phyloP scores from a whole-genome alignment of 2,797 vertebrate genomes.

The Carduelis carduelis region DNA sequence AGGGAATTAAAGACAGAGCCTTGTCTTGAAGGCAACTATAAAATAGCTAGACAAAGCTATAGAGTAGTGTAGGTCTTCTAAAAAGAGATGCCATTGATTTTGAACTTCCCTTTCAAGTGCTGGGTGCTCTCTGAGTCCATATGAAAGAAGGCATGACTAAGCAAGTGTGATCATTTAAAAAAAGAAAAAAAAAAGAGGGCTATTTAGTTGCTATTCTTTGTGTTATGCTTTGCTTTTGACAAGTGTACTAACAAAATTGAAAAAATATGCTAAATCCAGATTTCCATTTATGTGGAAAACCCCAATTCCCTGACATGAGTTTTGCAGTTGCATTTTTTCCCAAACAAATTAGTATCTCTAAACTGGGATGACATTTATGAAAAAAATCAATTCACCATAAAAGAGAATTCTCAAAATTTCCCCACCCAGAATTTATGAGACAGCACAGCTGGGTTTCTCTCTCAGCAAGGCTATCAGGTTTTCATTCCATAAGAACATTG shows the following conservation, averaged over 20 bases:
- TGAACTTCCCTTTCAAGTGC: background rate
- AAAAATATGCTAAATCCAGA: background rate
- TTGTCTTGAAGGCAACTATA: background rate
- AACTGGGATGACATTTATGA: background rate
- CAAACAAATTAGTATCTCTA: background rate
- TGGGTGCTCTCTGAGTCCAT: background rate
- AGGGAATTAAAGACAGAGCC: background rate
- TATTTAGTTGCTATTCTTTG: background rate
- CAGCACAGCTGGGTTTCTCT: background rate
- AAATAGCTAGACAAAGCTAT: background rate
- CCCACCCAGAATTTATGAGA: conserved; percentile 1
- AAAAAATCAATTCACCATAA: background rate
- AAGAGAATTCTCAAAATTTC: conserved; percentile 37
- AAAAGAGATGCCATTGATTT: background rate
- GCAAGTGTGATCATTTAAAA: fast-evolving
- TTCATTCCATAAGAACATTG: background rate
- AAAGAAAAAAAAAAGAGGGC: fast-evolving
- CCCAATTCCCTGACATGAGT: background rate
- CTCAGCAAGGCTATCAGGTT: background rate
- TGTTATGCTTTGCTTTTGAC: background rate
- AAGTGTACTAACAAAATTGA: background rate
- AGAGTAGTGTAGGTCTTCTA: background rate
- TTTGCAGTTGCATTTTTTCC: conserved; percentile 9
- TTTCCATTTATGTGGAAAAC: background rate
- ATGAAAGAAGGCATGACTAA: background rate